Conservation (phyloP, 30 jellyfish, hydroid and myxozoan species). For the Nemopilema nomurai region DNA sequence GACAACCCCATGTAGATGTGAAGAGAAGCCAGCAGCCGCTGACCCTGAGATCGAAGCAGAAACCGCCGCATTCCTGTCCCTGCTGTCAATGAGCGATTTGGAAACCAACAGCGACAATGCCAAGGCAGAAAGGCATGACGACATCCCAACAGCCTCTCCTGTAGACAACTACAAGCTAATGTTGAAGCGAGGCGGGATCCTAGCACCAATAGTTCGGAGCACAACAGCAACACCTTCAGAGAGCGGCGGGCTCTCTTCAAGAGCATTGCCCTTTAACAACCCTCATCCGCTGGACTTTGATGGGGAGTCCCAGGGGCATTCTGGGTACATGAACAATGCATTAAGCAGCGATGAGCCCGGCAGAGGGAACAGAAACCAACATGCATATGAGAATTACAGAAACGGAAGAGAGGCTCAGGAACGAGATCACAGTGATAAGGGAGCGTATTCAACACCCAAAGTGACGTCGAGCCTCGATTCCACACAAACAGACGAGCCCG, state of each 20-base stretch:
- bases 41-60: conserved; percentile 77
- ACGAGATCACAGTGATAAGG: conserved; percentile 25
- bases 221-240: conserved; percentile 20
- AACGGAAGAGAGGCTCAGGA: conserved; percentile 29
- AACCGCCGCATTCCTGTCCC: conserved; percentile 84
- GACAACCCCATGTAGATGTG: conserved; percentile 90
- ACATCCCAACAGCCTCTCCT: conserved; percentile 64
- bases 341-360: neutral
- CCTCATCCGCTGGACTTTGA: conserved; percentile 65
- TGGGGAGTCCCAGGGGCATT: conserved; percentile 16
- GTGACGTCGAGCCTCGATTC: conserved; percentile 38
- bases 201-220: conserved; percentile 11
- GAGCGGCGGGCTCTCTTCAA: conserved; percentile 17
- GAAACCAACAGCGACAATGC: conserved; percentile 37
- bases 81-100: conserved; percentile 43
- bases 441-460: conserved; percentile 17
- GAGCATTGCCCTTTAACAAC: conserved; percentile 50
- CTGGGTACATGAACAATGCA: conserved; percentile 2
- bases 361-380: conserved; percentile 30
- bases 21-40: conserved; percentile 50
- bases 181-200: conserved; percentile 53
- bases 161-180: conserved; percentile 59
- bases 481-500: conserved; percentile 68
- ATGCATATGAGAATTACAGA: conserved; percentile 29
- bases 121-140: conserved; percentile 57